Conservation (phyloP, 2,113 vertebrate species). For the Perognathus longimembris region DNA sequence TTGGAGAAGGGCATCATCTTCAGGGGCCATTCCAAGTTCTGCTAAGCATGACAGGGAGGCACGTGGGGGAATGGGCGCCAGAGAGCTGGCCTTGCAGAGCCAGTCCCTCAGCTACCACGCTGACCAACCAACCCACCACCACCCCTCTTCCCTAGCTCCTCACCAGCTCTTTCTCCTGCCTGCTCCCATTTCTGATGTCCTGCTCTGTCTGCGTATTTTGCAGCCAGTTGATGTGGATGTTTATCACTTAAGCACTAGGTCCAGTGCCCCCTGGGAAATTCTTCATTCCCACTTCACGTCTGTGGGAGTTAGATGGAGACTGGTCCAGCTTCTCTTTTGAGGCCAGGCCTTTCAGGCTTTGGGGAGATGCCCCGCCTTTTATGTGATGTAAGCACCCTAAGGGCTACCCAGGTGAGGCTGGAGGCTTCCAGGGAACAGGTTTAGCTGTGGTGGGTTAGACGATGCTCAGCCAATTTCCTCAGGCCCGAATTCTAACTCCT, state of each 20-base stretch:
- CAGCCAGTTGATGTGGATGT: background rate
- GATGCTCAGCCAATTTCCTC: background rate
- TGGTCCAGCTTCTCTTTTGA: background rate
- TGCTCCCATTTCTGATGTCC: background rate
- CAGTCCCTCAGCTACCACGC: accelerated
- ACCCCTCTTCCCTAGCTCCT: background rate
- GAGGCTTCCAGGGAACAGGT: background rate
- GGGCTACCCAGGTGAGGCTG: too few species aligned
- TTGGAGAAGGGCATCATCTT: background rate
- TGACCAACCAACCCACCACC: too few species aligned
- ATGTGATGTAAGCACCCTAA: background rate
- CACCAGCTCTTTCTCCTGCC: background rate
- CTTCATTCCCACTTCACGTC: background rate
- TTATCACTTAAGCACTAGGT: background rate
- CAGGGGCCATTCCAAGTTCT: background rate
- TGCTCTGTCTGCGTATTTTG: background rate
- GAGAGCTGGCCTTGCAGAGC: background rate
- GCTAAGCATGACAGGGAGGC: background rate
- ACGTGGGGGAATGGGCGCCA: background rate
- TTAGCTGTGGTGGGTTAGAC: background rate
- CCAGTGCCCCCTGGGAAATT: background rate
- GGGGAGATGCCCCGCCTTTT: background rate
- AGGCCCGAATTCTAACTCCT: background rate
- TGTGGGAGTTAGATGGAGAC: background rate
- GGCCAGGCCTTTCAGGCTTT: background rate